Base-by-base conservation (phyloP, 2,113 vertebrate species). In the Tinamus guttatus region DNA sequence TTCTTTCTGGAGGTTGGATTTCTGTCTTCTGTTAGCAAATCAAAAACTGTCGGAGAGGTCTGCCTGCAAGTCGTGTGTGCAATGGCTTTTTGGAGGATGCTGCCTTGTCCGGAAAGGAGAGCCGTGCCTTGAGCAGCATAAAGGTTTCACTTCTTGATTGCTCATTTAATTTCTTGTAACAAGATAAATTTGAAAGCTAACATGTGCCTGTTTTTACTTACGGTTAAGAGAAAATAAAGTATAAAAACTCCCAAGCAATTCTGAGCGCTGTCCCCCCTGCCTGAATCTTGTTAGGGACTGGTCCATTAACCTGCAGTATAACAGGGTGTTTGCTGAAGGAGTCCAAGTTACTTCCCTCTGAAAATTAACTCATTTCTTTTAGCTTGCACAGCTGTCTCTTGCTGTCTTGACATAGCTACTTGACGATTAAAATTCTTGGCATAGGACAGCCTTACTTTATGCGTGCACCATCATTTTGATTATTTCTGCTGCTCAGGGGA, bases 361-460 rank as follows among this genome's bases (percentile, higher is more conserved):
- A 77, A 74, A 95, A 71, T 38, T 7, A 24, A 71, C 56, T 75
- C 3, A n/a, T 87, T 67, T 83, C 36, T 91, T 81, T 86, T 38
- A 83, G 64, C 43, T 90, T 88, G 24, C 62, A 58, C 65, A 91
- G 73, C 79, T 96, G 85, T 92, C 79, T 95, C 62, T 52, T 93
- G 43, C 64, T 89, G 54, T 87, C 84, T 92, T 94, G 58, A 87
- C 68, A 79, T 81, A 96, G 81, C 75, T 87, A n/a, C 34, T 84
- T 60, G 30, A 90, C 0, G 2, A 91, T 91, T 95, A 94, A 94
- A 85, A 92, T 95, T 96, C 58, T 93, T 95, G 93, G 93, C 85
- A 89, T 13, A 34, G 13, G 80, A 30, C 49, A 77, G 24, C n/a
- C 68, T 89, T 89, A 85, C 47, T 54, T 82, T 92, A 69, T 60